Base-by-base conservation (phyloP, 2,113 vertebrate genomes). In the Euleptes europaea region DNA sequence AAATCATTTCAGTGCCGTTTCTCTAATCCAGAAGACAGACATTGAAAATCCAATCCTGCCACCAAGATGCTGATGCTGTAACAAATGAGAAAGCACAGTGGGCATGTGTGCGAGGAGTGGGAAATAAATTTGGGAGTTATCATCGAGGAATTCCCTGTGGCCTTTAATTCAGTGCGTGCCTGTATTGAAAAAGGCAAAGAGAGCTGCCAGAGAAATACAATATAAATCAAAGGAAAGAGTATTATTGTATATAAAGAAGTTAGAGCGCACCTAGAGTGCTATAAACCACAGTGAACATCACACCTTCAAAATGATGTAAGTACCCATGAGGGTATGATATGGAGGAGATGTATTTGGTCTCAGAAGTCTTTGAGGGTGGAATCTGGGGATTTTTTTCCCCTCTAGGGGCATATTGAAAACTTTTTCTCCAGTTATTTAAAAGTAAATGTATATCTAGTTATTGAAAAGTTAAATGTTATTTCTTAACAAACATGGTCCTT, bases 121-220 rank as follows among this genome's bases (percentile, higher is more conserved):
- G 42, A 92, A 94, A 94, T 94, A 94, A 94, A 94, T 91, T 83
- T 93, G 72, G 79, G 44, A 91, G 84, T 93, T 94, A 92, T 93
- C 92, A 90, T 78, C 80, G 80, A 93, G 89, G 66, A 90, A 92
- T 88, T 94, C 73, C 88, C 84, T 23, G 70, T 72, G 82, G 90
- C 65, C 92, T 94, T 88, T 86, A 93, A 86, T 71, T 76, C 70
- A 69, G 44, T 82, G 82, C 89, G 84, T 42, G 89, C 91, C 70
- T 90, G 47, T 85, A 88, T 85, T 91, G 83, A 67, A 90, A 84
- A 89, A 91, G 38, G 86, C 77, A 93, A 92, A 87, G 26, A 60
- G 80, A 87, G 94, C 85, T 93, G 74, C 81, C 86, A 86, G 60
- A 88, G 70, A 87, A 94, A 93, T 85, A 78, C 28, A 83, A 28